phyloP scores from a whole-genome alignment of 2,113 vertebrate species.

The Anseranas semipalmata region DNA sequence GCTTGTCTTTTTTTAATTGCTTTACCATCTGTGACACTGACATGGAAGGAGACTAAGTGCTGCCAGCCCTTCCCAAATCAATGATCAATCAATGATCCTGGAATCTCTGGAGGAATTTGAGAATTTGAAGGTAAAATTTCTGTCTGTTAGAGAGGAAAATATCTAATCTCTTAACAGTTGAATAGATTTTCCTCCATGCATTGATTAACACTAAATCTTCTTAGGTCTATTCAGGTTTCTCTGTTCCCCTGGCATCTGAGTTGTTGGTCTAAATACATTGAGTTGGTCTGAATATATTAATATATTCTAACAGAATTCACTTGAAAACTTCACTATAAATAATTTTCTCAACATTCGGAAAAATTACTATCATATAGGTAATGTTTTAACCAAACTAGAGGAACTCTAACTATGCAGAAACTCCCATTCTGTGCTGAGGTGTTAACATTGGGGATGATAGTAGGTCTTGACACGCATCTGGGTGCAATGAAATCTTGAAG shows the following conservation, averaged over 20 bases:
- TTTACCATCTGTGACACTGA: background rate
- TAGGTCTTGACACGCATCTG: background rate
- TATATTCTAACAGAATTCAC: conserved; percentile 15
- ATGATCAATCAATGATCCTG: background rate
- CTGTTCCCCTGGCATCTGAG: conserved; percentile 7
- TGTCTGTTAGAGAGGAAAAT: background rate
- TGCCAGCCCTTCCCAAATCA: background rate
- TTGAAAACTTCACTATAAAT: conserved; percentile 44
- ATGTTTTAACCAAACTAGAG: conserved; percentile 18
- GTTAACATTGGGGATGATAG: background rate
- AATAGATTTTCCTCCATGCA: conserved; percentile 39
- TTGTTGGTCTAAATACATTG: conserved; percentile 31
- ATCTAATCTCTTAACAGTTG: conserved; percentile 29
- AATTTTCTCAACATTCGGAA: background rate
- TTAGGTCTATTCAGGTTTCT: conserved; percentile 51
- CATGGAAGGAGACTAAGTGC: background rate
- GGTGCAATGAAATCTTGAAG: background rate
- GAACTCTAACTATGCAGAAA: background rate
- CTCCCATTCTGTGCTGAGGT: background rate
- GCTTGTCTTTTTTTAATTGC: background rate
- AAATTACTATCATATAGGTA: background rate
- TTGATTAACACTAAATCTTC: conserved; percentile 66
- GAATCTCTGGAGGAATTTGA: background rate
- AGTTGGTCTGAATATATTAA: background rate
- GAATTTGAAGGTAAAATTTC: background rate